Conservation (phyloP, 2,888 invertebrate genomes). For the Syrista parreyssii region DNA sequence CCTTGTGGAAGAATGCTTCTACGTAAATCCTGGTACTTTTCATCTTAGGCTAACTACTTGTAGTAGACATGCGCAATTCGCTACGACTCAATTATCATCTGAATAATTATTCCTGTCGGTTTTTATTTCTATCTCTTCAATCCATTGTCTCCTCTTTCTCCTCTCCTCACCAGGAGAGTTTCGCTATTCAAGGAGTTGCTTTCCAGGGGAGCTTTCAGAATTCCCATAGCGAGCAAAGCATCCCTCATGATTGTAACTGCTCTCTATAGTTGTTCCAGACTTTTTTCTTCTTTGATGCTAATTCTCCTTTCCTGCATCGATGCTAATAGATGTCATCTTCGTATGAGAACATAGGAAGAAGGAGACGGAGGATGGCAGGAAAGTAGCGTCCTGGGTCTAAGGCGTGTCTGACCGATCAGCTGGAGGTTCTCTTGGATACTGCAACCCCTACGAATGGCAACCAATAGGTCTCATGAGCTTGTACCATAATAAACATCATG, state of each 20-base stretch:
- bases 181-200: background rate
- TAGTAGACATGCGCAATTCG: conserved; percentile 11
- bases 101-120: conserved; percentile 16
- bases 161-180: background rate
- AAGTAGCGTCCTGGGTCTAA: background rate
- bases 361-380: background rate
- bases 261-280: background rate
- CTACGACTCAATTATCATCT: conserved; percentile 21
- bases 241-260: background rate
- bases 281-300: background rate
- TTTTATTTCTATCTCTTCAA: background rate
- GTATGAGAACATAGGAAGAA: background rate
- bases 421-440: background rate
- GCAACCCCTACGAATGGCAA: background rate
- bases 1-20: background rate
- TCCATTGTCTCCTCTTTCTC: background rate
- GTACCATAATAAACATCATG: background rate
- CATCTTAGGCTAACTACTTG: background rate
- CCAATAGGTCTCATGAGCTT: background rate
- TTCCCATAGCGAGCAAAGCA: background rate
- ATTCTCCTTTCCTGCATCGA: background rate
- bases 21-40: background rate
- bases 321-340: background rate
- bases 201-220: background rate
- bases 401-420: background rate